Evolutionary conservation across 2,797 vertebrate species (phyloP), one percentile per base, ranked within the genome.

Genomic region (Allochrocebus solatus): DNA sequence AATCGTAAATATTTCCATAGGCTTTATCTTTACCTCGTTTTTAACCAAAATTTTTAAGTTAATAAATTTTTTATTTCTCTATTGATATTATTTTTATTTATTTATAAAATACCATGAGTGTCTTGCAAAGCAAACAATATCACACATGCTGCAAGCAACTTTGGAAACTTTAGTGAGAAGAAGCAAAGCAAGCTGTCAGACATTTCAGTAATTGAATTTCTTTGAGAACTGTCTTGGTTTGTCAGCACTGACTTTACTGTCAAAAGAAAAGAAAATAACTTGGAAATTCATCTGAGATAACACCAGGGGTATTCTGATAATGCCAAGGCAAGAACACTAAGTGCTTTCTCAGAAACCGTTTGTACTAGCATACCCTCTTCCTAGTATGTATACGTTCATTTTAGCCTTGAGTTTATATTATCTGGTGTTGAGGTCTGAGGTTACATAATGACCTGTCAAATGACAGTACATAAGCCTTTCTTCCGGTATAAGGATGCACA

Each of bases 161-260:
- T 98, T 98, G 98, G 98, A 98, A 98, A 98, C 98, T 98, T 98
- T 96, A 97, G 98, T 98, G 98, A 98, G 98, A 98, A 98, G 97
- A 97, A 98, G 98, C 86, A 98, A 98, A 98, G 97, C 96, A 97
- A 98, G 97, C 98, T 99, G 98, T 98, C 98, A 99, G 97, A 98
- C 96, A 97, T 98, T 98, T 98, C 97, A 98, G 98, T 98, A 99
- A 99, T 98, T 98, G 98, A 99, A 98, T 99, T 98, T 98, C 98
- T 98, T 98, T 98, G 98, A 98, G 98, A 98, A 98, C 97, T 98
- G 98, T 98, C 97, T 98, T 97, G 96, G 98, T 98, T 98, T 98
- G 98, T 98, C 98, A 98, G 98, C 93, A 98, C 98, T 98, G 98
- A 98, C 98, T 98, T 98, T 97, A 97, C 98, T 98, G 98, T 98